Evolutionary conservation across 1,140 invertebrate genomes (phyloP), one percentile per base, ranked within the genome.

Genomic region (Rhysida immarginata): DNA sequence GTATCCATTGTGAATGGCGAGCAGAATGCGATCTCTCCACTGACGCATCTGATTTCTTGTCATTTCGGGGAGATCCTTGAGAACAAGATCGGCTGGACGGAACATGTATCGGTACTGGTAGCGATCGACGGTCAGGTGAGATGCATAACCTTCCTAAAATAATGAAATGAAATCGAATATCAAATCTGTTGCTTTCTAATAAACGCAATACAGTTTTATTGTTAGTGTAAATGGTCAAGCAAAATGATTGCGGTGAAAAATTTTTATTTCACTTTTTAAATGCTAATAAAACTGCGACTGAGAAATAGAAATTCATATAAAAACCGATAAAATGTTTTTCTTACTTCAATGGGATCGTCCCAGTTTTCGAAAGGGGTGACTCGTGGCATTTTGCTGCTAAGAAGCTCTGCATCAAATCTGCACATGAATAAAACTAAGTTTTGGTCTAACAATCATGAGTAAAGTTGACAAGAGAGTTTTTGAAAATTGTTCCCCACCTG

Each of bases 21-120:
- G 78, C 23, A 77, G 74, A 59, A 89, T 81, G 23, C 85, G 74
- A 61, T 85, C 81, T 1, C 81, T 72, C 83, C 83, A 89, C 35
- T 72, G 65, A 29, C 72, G 66, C 44, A 79, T 72, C 24, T 74
- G 57, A 16, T 70, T 59, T 16, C 72, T 58, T 41, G 71, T 68
- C 18, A 68, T 56, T 24, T 59, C 60, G 2, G 56, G 66, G 3
- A 78, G 61, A 49, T 72, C 61, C 46, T 72, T 71, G 16, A 74
- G 65, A 56, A 77, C 18, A 23, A 56, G 57, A 57, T 72, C 74
- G 29, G 76, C 66, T 1, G 76, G 73, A 56, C 82, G 78, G 35
- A 72, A 68, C 41, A 79, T 77, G 60, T 80, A 74, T 61, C 78
- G 72, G 29, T 80, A 69, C 54, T 82, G 82, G 57, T 80, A 83